These are phyloP conservation scores for Scortum barcoo DNA, from an alignment of 2,113 vertebrate species.

Conservation along the genomic window DNA sequence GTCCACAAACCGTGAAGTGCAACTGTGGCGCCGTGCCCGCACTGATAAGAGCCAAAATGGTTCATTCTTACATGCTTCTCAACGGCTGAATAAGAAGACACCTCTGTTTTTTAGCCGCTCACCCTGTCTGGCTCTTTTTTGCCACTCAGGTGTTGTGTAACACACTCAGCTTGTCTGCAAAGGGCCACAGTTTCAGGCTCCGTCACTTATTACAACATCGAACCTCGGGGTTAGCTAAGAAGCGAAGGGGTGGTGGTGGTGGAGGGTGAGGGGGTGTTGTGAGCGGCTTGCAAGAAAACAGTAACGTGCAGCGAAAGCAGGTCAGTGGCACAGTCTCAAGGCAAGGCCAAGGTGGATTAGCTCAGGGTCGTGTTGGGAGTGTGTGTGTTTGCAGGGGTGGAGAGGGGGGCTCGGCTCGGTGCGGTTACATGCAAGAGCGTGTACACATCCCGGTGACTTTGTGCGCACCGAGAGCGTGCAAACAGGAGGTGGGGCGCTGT, in stretches of 20 bases:
- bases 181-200: constrained; percentile 18
- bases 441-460: constrained; percentile 23
- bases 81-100: constrained; percentile 24
- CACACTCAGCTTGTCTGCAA: constrained; percentile 15
- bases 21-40: constrained; percentile 52
- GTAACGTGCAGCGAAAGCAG: constrained; percentile 34
- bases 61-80: constrained; percentile 36
- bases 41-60: constrained; percentile 62
- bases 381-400: not conserved
- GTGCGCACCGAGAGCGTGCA: not conserved
- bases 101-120: constrained; percentile 9
- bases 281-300: constrained; percentile 12
- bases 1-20: constrained; percentile 57
- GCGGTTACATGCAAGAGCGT: constrained; percentile 47
- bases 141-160: constrained; percentile 32
- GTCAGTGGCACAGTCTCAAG: constrained; percentile 65
- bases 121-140: constrained; percentile 3
- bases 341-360: constrained; percentile 54
- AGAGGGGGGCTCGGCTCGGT: too few species aligned
- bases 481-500: constrained; percentile 56
- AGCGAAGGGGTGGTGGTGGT: not conserved
- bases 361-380: not conserved
- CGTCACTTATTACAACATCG: constrained; percentile 24
- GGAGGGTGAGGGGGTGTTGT: not conserved
- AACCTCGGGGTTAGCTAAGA: constrained; percentile 24